Percentiles rank a stretch among this genome's conserved stretches.
phyloP scores from a whole-genome alignment of 2,113 vertebrate genomes.

The Campylomormyrus tamandua region DNA sequence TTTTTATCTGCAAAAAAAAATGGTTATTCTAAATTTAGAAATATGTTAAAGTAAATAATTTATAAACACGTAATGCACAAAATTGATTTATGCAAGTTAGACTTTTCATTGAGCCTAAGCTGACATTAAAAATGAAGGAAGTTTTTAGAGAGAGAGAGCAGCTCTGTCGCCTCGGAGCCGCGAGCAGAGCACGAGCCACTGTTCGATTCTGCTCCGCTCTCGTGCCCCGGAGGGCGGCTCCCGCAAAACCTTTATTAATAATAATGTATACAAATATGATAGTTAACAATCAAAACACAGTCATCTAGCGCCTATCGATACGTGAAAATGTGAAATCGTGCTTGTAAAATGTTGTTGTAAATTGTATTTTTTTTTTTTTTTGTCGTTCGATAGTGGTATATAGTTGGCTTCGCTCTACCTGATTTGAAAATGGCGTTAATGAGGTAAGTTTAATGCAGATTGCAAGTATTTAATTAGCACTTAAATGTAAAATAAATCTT shows the following conservation, averaged over 20 bases:
- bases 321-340: neutral
- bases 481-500: neutral
- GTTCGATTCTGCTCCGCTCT: neutral
- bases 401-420: neutral
- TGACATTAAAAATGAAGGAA: neutral
- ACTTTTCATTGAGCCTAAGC: neutral
- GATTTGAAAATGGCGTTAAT: neutral
- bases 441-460: neutral
- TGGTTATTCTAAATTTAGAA: neutral
- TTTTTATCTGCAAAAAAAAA: neutral
- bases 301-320: neutral
- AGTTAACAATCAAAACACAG: neutral
- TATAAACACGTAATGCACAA: neutral
- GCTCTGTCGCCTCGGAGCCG: neutral
- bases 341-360: neutral
- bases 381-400: neutral
- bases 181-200: neutral
- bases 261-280: neutral
- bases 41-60: neutral
- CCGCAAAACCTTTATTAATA: neutral
- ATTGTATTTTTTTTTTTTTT: neutral
- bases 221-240: neutral
- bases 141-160: constrained; percentile 1
- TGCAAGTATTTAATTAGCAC: neutral
- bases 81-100: neutral